Percentiles rank a stretch among this genome's conserved stretches.
Conservation (phyloP, 2,113 vertebrate genomes). For the Eurypyga helias region DNA sequence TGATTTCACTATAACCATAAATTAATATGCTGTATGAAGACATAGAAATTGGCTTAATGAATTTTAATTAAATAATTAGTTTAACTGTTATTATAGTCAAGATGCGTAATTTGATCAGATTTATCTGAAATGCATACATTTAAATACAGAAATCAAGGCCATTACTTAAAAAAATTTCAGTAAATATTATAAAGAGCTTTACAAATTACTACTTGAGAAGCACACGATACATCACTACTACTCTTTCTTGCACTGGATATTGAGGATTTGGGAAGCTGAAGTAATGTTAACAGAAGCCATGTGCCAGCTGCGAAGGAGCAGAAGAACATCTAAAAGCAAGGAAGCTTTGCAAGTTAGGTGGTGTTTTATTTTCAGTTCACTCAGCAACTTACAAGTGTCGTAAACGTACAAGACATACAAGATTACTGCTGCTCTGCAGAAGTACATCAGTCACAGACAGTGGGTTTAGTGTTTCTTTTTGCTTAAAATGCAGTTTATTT, state of each 20-base stretch:
- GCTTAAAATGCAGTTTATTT: not conserved
- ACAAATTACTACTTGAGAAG: not conserved
- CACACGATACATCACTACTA: not conserved
- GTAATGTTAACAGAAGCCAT: not conserved
- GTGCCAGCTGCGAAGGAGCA: not conserved
- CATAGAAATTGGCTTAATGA: not conserved
- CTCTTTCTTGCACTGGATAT: not conserved
- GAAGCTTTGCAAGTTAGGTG: not conserved
- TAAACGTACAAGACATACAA: not conserved
- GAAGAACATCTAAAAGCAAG: not conserved
- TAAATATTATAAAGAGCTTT: not conserved
- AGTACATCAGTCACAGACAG: not conserved
- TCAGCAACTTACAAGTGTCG: not conserved
- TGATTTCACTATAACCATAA: not conserved
- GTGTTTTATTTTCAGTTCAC: not conserved
- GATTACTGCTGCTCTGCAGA: not conserved
- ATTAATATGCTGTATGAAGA: not conserved
- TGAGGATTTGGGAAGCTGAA: not conserved
- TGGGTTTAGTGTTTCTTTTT: not conserved
- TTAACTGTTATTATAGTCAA: not conserved
- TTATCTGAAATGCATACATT: not conserved
- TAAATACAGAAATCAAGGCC: not conserved
- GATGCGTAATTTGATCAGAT: not conserved
- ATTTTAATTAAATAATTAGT: not conserved
- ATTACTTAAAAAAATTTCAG: not conserved